Percentiles rank a stretch among this genome's conserved stretches.
Conservation (phyloP, 2,797 vertebrate genomes). For the Sebastes minor region DNA sequence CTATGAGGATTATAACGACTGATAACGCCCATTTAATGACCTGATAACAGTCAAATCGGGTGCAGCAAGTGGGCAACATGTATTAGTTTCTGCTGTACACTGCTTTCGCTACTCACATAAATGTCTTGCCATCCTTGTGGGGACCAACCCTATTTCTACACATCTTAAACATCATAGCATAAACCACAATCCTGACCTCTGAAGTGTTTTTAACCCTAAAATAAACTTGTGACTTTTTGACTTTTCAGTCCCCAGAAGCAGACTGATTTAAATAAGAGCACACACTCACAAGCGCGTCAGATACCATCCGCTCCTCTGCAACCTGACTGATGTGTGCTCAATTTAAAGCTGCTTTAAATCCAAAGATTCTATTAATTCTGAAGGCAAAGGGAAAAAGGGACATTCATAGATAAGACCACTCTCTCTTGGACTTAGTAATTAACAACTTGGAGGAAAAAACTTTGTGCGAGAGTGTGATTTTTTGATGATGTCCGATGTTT, state of each 20-base stretch:
- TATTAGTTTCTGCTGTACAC: background rate
- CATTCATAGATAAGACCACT: background rate
- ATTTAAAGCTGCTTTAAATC: background rate
- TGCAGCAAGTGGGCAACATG: background rate
- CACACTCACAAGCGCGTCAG: background rate
- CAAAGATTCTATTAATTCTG: constrained; percentile 1
- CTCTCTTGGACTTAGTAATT: constrained; percentile 1
- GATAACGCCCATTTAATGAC: too few relatives aligned
- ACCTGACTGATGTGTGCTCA: background rate
- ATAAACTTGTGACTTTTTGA: background rate
- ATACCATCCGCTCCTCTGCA: background rate
- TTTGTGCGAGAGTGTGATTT: background rate
- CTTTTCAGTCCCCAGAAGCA: background rate
- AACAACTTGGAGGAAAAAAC: background rate
- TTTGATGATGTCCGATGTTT: background rate
- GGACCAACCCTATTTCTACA: background rate
- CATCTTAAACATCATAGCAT: background rate
- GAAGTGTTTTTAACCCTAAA: background rate
- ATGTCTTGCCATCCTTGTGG: background rate
- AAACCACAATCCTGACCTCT: background rate
- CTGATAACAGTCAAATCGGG: too few relatives aligned
- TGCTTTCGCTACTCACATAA: background rate
- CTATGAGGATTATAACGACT: too few relatives aligned
- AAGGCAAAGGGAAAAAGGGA: background rate
- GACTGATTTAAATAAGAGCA: background rate